phyloP scores from a whole-genome alignment of 2,113 vertebrate species.

The Scortum barcoo region DNA sequence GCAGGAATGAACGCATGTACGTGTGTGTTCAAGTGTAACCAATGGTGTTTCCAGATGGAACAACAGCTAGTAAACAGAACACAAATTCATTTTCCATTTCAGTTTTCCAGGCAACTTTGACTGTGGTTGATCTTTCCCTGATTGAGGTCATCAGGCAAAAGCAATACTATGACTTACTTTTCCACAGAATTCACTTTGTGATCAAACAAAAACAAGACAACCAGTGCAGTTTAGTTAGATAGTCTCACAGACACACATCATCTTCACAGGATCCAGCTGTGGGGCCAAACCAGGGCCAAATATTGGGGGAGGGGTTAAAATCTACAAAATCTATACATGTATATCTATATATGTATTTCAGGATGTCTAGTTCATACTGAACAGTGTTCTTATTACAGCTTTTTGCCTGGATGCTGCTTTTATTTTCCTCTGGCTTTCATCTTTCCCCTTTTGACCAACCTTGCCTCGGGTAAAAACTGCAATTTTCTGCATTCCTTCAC shows the following conservation, averaged over 20 bases:
- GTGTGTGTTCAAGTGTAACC: neutral
- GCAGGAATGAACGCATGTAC: neutral
- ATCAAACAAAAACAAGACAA: neutral
- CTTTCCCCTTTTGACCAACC: conserved; percentile 23
- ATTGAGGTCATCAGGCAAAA: neutral
- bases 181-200: neutral
- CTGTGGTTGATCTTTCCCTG: neutral
- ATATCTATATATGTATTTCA: too few species aligned
- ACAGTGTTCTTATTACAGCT: neutral
- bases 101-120: neutral
- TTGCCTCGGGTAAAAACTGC: conserved; percentile 29
- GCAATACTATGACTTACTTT: neutral
- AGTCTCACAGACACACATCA: neutral
- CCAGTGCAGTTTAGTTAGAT: neutral
- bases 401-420: conserved; percentile 9
- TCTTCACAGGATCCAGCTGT: neutral
- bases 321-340: neutral
- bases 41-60: neutral
- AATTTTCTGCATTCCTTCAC: conserved; percentile 24
- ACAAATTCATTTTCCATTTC: neutral
- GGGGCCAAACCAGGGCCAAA: neutral
- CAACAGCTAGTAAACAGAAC: neutral
- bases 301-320: neutral
- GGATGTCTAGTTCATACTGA: neutral
- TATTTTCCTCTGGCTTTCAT: conserved; percentile 36